A percentile compares a stretch with the other conserved stretches of the same genome.
phyloP scores from a whole-genome alignment of 2,113 vertebrate species.

The Erpornis zantholeuca region DNA sequence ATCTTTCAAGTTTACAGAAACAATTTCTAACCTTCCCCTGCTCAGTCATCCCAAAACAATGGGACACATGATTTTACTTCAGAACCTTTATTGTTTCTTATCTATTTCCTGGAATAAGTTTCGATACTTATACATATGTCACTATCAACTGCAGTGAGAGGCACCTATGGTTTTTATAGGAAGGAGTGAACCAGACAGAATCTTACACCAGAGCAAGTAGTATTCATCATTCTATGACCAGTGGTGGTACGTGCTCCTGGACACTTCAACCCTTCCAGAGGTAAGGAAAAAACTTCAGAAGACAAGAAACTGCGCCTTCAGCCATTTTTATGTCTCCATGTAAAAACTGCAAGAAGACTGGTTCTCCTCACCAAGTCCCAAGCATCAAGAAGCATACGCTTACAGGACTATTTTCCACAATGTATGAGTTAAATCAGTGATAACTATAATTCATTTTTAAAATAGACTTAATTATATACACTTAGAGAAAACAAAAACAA shows the following conservation, averaged over 20 bases:
- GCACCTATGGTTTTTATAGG: background rate
- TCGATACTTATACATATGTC: background rate
- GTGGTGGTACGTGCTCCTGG: no score
- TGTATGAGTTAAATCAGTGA: background rate
- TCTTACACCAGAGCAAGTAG: background rate
- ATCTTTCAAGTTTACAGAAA: background rate
- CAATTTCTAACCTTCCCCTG: background rate
- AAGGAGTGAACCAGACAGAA: background rate
- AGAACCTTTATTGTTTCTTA: background rate
- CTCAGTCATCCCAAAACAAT: background rate
- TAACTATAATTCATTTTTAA: background rate
- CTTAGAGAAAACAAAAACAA: background rate
- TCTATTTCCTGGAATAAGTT: background rate
- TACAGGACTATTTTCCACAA: background rate
- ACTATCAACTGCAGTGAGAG: background rate
- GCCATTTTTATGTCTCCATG: background rate
- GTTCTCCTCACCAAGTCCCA: background rate
- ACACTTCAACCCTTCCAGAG: background rate
- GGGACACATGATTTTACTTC: background rate
- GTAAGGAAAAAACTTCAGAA: background rate
- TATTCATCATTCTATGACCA: background rate
- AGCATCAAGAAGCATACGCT: accelerated
- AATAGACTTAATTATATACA: background rate
- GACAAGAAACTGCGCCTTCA: background rate
- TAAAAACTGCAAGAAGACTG: background rate